phyloP scores from a whole-genome alignment of 2,113 vertebrate species.

The Erpornis zantholeuca region DNA sequence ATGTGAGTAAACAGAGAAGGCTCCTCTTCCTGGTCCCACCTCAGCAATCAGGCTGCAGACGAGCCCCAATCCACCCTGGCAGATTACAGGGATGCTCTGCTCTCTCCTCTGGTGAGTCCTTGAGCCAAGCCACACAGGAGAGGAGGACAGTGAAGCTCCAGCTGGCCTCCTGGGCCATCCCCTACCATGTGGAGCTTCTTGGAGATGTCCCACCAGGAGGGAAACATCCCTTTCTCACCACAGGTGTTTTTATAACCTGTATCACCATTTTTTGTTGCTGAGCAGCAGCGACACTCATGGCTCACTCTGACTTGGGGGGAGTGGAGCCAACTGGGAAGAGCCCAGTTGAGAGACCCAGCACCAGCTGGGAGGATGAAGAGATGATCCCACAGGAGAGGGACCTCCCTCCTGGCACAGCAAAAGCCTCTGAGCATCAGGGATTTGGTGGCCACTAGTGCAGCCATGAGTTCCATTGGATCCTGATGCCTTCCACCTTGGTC shows the following conservation, averaged over 20 bases:
- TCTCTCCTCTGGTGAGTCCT: neutral
- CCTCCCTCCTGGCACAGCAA: neutral
- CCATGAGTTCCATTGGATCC: neutral
- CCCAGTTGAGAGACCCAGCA: neutral
- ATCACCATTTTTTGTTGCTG: neutral
- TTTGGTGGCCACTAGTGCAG: neutral
- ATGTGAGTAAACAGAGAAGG: slow-evolving; percentile 17
- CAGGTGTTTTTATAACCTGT: neutral
- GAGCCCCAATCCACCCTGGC: neutral
- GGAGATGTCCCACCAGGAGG: neutral
- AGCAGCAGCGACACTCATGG: rapidly evolving
- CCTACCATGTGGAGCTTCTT: neutral
- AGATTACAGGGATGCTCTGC: neutral
- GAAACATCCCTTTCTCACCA: neutral
- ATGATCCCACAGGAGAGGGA: neutral
- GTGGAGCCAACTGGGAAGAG: neutral
- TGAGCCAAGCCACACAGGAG: neutral
- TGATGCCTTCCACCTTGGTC: neutral
- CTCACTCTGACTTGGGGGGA: rapidly evolving
- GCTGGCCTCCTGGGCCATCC: neutral
- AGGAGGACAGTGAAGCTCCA: neutral
- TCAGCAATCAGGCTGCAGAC: neutral
- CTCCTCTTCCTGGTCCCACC: slow-evolving; percentile 7
- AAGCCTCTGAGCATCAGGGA: neutral
- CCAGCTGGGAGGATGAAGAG: neutral